Base-by-base conservation (phyloP, 1,140 invertebrate species). In the Amyelois transitella region DNA sequence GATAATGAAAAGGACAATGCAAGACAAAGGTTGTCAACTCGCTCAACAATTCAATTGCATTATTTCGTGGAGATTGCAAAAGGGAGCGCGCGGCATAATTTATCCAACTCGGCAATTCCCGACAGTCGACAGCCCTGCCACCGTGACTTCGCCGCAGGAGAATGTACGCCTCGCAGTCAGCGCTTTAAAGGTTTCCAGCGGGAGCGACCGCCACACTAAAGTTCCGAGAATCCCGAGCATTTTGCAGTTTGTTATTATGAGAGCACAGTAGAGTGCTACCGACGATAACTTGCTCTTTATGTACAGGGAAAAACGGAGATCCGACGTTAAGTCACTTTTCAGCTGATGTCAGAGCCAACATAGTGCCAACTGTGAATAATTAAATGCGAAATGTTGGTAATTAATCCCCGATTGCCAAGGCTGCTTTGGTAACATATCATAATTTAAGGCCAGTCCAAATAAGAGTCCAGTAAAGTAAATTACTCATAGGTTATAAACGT, bases 141-240 rank as follows among this genome's bases (percentile, higher is more conserved):
- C 61, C 56, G 68, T 72, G 63, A 69, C 70, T 73, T 69, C 69
- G 63, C 69, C 66, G 60, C 65, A 71, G 65, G 68, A 72, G 60
- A 73, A 76, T 69, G 68, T 70, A 61, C 65, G 72, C 70, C 60
- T 64, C 64, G 54, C 66, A 77, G 75, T 79, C 80, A 78, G 77
- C 77, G 78, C 70, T 80, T 78, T 79, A 69, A 58, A 75, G 80
- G 77, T 75, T 80, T 69, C 70, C 67, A 72, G 58, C 68, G 70
- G 62, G 66, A 72, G 72, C 58, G 71, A 66, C 68, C 61, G 69
- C 66, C 75, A 66, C 69, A 74, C 53, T 72, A 78, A 83, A 81
- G 67, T 83, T 81, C 71, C 55, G 68, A 75, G 83, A 86, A 83
- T 82, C 72, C 77, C 60, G 66, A 83, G 72, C 72, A 77, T 83